A percentile compares a stretch with the other conserved stretches of the same genome.
These are phyloP conservation scores for Geophilus truncorum DNA, from an alignment of 2,888 invertebrate genomes.

Conservation along the genomic window DNA sequence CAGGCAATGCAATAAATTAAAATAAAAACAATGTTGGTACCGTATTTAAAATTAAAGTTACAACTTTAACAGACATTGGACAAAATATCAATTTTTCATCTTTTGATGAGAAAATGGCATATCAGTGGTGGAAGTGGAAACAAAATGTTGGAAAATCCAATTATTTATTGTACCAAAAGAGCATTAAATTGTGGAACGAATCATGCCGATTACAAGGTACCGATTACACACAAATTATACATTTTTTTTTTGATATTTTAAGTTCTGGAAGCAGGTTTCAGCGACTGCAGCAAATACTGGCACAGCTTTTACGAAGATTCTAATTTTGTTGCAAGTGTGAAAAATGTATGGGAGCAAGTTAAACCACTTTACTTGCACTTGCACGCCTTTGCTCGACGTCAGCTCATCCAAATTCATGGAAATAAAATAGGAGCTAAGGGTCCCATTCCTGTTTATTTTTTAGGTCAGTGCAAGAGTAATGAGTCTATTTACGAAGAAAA, in stretches of 20 bases:
- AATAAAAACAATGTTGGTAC: too few species aligned
- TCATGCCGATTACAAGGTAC: neutral
- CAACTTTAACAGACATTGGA: neutral
- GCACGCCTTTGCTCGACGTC: conserved; percentile 71
- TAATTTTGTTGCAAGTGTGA: neutral
- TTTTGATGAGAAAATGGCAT: neutral
- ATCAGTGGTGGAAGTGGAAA: neutral
- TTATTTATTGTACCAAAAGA: neutral
- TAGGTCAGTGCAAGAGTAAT: conserved; percentile 55
- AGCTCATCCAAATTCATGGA: conserved; percentile 48
- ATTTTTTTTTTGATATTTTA: neutral
- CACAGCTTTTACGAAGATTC: conserved; percentile 56
- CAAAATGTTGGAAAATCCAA: neutral
- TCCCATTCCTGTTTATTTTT: conserved; percentile 75
- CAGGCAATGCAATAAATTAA: neutral
- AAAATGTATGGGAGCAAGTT: neutral
- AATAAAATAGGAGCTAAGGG: conserved; percentile 54
- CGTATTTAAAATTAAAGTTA: too few species aligned
- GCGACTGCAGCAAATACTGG: conserved; percentile 66
- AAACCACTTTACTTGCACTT: conserved; percentile 71
- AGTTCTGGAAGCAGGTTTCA: conserved; percentile 56
- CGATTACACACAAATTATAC: neutral
- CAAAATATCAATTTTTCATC: neutral
- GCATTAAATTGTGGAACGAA: neutral
- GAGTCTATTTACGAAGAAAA: neutral